Evolutionary conservation across 1,140 invertebrate genomes (phyloP), one percentile per base, ranked within the genome.

Genomic region (Drosophila nikananu): DNA sequence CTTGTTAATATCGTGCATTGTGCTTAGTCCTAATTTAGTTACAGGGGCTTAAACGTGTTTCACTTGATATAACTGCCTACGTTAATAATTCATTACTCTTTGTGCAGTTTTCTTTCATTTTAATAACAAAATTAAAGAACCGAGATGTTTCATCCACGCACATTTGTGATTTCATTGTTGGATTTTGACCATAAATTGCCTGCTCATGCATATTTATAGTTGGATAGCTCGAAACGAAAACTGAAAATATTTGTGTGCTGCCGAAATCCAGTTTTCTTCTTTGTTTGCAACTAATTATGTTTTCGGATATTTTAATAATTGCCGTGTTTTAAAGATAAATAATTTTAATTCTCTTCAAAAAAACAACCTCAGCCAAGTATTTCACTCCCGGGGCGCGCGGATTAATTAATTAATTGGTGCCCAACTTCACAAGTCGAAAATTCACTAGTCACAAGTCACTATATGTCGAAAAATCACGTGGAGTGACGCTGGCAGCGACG

Each of bases 401-500:
- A 32, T 46, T 19, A 67, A 55, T 66, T 63, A 44, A 81, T 68
- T 58, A 83, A 66, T 68, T 64, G 68, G 66, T 70, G 52, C 44
- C 52, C 54, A 52, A 62, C 23, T 37, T 39, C 21, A 39, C 57
- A 13, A 37, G 30, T 66, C 17, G 25, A 23, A 46, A 32, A 41
- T 58, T 55, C 55, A 58, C 21, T 2, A 58, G 30, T 58, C 55
- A 58, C 37, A 55, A 80, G 65, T 71, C 72, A 79, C 77, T 57
- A 42, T 46, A 51, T 42, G 44, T 49, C 41, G 54, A 74, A 66
- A 17, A 66, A 67, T 74, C 84, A 89, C 86, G 86, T 84, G 84
- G 81, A 52, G 19, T 37, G 39, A 23, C 46, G 49, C 13, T 59
- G 39, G 67, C 30, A 52, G 48, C 61, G 61, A 67, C 70, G 62